A percentile compares a stretch with the other conserved stretches of the same genome.
Conservation (phyloP, 2,797 vertebrate genomes). For the Arctocebus calabarensis region DNA sequence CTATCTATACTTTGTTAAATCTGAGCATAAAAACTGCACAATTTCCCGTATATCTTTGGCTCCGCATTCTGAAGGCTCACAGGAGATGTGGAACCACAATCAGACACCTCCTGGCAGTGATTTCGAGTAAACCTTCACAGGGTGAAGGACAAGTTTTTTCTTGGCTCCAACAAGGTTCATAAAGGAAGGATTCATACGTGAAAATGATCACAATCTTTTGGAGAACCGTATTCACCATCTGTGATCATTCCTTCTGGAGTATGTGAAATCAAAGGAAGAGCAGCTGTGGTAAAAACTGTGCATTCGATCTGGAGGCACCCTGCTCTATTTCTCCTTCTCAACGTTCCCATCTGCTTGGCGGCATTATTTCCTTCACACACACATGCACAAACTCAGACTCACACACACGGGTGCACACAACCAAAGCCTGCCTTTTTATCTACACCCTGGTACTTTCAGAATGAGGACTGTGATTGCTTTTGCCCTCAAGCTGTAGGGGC, state of each 20-base stretch:
- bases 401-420: background rate
- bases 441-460: background rate
- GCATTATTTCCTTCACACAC: background rate
- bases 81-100: background rate
- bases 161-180: background rate
- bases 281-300: background rate
- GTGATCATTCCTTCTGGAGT: background rate
- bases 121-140: background rate
- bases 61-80: background rate
- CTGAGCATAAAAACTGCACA: background rate
- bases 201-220: background rate
- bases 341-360: background rate
- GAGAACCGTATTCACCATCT: background rate
- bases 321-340: background rate
- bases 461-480: background rate
- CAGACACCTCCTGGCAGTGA: background rate
- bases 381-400: background rate
- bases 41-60: background rate
- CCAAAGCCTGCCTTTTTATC: background rate
- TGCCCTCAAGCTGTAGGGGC: background rate
- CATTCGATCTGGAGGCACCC: background rate
- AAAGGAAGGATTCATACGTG: background rate
- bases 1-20: background rate
- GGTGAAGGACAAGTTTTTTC: background rate
- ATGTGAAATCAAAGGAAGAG: background rate